Evolutionary conservation across 2,113 vertebrate species (phyloP), one percentile per base, ranked within the genome.

Genomic region (Otis tarda): DNA sequence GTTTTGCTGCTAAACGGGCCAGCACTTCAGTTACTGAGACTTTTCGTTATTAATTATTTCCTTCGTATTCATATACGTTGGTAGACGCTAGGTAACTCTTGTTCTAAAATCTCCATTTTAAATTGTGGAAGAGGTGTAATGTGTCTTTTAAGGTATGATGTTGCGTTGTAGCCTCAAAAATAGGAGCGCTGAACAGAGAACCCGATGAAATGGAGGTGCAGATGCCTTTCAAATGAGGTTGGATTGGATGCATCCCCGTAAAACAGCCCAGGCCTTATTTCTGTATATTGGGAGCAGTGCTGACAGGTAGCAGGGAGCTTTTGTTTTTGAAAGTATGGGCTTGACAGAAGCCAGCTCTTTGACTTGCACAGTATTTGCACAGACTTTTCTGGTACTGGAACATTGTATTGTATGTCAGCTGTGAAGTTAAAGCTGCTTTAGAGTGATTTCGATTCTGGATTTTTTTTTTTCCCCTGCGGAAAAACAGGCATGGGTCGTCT

Each of bases 31-130:
- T 74, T 77, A 68, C 16, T 20, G 25, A 30, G 16, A 5, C 19
- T 60, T 47, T 30, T 16, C n/a, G 10, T 6, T 37, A 16, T 39
- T 77, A 30, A 15, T 60, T 21, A 3, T 53, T 64, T 53, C 37
- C 56, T 63, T 53, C 6, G 12, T 56, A 23, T 53, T 35, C 0
- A 0, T 52, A 4, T 14, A 1, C 14, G 19, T 33, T 21, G 27
- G 27, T 41, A 33, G 37, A 28, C 33, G 24, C 20, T 4, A 10
- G 24, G 61, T 30, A 41, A 24, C 10, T 4, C 31, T 28, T n/a
- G 21, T 33, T n/a, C 41, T 22, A 16, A 60, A 52, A 22, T 39
- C 16, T n/a, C 57, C 33, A n/a, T 8, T 76, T 63, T 47, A 33
- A 25, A 19, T 59, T 16, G 23, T 43, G 74, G 61, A 22, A 60